These are phyloP conservation scores for Metallyticus violacea DNA, from an alignment of 2,888 invertebrate species.

Conservation along the genomic window DNA sequence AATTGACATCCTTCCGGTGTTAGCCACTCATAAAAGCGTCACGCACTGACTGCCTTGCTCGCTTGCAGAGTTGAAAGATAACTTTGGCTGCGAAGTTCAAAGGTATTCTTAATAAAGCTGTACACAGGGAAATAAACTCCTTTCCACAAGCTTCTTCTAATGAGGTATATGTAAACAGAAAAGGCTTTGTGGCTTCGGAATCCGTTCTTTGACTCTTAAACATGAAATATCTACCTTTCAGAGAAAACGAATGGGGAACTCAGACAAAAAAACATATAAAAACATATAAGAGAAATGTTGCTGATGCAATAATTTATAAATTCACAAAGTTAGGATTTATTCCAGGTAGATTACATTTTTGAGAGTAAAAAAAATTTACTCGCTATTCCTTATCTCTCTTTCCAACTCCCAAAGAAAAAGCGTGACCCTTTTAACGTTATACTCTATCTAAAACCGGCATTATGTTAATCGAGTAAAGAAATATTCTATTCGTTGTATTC, in stretches of 20 bases:
- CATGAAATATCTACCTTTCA: not conserved
- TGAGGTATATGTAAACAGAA: not conserved
- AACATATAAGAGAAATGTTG: not conserved
- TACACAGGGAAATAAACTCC: not conserved
- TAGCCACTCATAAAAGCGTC: not conserved
- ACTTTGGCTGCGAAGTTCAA: not conserved
- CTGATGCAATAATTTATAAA: too few relatives aligned
- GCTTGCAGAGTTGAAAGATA: not conserved
- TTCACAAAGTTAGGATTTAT: too few relatives aligned
- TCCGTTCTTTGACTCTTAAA: not conserved
- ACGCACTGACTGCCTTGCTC: not conserved
- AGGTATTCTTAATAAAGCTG: not conserved
- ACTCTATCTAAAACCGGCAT: too few relatives aligned
- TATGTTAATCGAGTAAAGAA: too few relatives aligned
- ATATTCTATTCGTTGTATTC: too few relatives aligned
- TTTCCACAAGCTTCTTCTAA: not conserved
- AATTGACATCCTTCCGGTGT: not conserved
- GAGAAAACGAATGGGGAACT: not conserved
- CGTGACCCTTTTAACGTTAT: too few relatives aligned
- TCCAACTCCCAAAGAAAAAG: too few relatives aligned
- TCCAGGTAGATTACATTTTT: too few relatives aligned
- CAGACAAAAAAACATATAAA: not conserved
- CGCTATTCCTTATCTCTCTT: too few relatives aligned
- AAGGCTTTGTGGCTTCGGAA: not conserved
- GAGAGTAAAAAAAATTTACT: too few relatives aligned